Evolutionary conservation across 2,888 invertebrate genomes (phyloP), one percentile per base, ranked within the genome.

Genomic region (Ichneumoninae sp.): DNA sequence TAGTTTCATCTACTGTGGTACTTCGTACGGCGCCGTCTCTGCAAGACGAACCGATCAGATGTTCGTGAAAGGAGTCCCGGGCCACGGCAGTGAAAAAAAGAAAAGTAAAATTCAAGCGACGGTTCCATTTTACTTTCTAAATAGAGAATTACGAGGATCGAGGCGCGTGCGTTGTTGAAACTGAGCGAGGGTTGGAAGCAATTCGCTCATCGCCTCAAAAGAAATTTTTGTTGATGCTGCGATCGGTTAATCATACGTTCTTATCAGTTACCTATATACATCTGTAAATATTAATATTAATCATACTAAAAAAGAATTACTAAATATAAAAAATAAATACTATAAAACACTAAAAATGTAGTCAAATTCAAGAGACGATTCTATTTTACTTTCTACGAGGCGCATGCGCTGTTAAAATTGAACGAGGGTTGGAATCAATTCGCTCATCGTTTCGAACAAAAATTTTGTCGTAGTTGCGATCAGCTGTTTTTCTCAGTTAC

Each of bases 11-110:
- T n/a, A 8, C 19, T 10, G 36, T 40, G 26, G 26, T 13, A 19
- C n/a, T 60, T 4, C 19, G 33, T 5, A 69, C 22, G 16, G 19
- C 19, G 26, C 33, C 16, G 50, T 52, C 6, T 40, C 3, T 30
- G 57, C n/a, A 13, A 26, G 68, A 57, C 22, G 60, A 69, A 75
- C 75, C 52, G 69, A 69, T 70, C 50, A 62, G 50, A 19, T 62
- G 50, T 40, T 80, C 69, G 80, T 60, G 74, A 80, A 80, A 75
- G 75, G 74, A 74, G 57, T 33, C 47, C 13, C 22, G 10, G 19
- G 22, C 57, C 33, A 16, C 33, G 30, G 16, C 22, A 5, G 16
- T 30, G 16, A 47, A 2, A 13, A 13, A 22, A 26, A 19, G 47
- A 68, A 54, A 50, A n/a, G 26, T 19, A n/a, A 19, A 60, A 22